Evolutionary conservation across 2,888 invertebrate species (phyloP).

Genomic region (Trichacis sp.): DNA sequence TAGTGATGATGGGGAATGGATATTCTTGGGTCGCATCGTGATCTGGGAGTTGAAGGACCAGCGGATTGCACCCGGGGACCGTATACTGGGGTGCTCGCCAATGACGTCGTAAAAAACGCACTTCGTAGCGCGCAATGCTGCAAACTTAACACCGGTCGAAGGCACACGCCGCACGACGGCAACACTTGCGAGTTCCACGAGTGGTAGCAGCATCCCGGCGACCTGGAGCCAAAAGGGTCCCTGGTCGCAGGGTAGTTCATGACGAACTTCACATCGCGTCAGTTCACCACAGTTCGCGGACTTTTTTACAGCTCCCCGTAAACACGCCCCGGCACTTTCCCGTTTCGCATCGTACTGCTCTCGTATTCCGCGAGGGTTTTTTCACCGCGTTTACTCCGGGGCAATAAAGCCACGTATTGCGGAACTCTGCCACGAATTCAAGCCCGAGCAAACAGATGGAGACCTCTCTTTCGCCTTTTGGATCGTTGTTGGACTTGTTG

Average conservation of each 20-base stretch:
- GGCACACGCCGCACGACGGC: slow-evolving; percentile 60
- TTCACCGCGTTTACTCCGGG: background rate
- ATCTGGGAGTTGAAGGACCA: slow-evolving; percentile 33
- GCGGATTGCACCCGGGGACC: slow-evolving; percentile 23
- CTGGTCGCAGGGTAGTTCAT: slow-evolving; percentile 68
- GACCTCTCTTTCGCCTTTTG: too few species aligned
- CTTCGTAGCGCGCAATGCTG: slow-evolving; percentile 38
- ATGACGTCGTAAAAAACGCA: slow-evolving; percentile 15
- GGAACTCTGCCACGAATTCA: slow-evolving; percentile 15
- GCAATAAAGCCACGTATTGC: slow-evolving; percentile 4
- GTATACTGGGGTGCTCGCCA: slow-evolving; percentile 24
- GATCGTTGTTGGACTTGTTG: too few species aligned
- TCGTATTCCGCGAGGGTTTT: background rate
- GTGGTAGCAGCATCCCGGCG: slow-evolving; percentile 67
- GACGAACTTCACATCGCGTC: slow-evolving; percentile 65
- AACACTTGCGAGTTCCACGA: slow-evolving; percentile 61
- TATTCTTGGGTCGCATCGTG: slow-evolving; percentile 27
- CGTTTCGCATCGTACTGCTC: background rate
- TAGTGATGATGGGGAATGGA: slow-evolving; percentile 46
- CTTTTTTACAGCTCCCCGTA: too few species aligned
- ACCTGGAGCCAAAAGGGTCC: slow-evolving; percentile 65
- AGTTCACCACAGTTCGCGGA: slow-evolving; percentile 22
- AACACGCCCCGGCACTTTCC: background rate
- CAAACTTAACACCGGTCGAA: slow-evolving; percentile 58
- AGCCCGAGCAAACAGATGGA: too few species aligned